These are phyloP conservation scores for Polyodon spathula DNA, from an alignment of 2,113 vertebrate species.

Conservation along the genomic window DNA sequence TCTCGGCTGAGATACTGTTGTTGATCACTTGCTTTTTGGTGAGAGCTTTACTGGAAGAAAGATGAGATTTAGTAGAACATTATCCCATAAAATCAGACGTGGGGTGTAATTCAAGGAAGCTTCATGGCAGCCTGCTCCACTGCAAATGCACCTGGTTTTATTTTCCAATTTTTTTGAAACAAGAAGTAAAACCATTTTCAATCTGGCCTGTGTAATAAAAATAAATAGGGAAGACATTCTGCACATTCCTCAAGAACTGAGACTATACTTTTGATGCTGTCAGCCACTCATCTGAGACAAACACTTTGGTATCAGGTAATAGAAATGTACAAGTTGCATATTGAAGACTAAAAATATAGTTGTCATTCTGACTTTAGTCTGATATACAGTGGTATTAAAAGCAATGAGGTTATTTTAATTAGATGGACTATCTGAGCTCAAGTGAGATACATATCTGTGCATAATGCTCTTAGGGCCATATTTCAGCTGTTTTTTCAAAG, in stretches of 20 bases:
- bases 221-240: constrained; percentile 52
- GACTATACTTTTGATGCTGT: constrained; percentile 63
- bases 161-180: constrained; percentile 63
- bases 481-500: no score
- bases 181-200: constrained; percentile 60
- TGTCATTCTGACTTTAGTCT: constrained; percentile 16
- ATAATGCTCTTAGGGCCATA: no score
- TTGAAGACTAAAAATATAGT: constrained; percentile 40
- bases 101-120: constrained; percentile 60
- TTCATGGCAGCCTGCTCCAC: constrained; percentile 61
- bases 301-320: constrained; percentile 51
- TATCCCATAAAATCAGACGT: constrained; percentile 58
- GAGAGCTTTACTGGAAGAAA: constrained; percentile 53
- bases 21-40: constrained; percentile 67
- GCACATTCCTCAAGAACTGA: constrained; percentile 65
- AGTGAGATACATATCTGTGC: no score
- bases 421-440: background rate
- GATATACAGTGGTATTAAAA: constrained; percentile 16
- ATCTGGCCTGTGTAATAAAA: constrained; percentile 71
- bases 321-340: constrained; percentile 44
- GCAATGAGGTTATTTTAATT: constrained; percentile 7
- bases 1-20: constrained; percentile 54
- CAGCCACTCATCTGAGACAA: constrained; percentile 66
- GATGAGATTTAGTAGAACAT: constrained; percentile 58
- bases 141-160: constrained; percentile 59